A percentile compares a stretch with the other conserved stretches of the same genome.
phyloP scores from a whole-genome alignment of 2,113 vertebrate species.

The Laticauda laticaudata region DNA sequence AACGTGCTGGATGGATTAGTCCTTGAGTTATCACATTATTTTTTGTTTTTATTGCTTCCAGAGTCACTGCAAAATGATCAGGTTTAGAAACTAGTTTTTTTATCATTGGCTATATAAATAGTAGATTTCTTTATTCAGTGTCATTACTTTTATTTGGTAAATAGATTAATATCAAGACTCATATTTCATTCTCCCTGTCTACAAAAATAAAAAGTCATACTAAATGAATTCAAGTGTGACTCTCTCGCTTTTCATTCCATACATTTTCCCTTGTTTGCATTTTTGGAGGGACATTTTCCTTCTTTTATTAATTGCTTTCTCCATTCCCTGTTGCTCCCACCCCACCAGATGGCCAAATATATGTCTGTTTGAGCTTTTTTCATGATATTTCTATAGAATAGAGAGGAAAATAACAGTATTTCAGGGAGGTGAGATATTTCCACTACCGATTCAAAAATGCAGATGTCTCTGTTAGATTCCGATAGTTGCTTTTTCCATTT shows the following conservation, averaged over 20 bases:
- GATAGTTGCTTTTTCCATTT: not conserved
- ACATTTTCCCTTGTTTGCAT: not conserved
- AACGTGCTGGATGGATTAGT: not conserved
- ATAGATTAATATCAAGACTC: not conserved
- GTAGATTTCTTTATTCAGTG: not conserved
- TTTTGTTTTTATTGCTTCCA: not conserved
- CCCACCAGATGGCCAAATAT: not conserved
- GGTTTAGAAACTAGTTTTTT: not conserved
- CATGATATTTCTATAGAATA: not conserved
- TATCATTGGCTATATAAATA: not conserved
- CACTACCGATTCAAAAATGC: not conserved
- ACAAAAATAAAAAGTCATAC: not conserved
- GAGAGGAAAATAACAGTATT: not conserved
- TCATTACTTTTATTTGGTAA: not conserved
- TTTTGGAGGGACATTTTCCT: not conserved
- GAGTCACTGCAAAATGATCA: not conserved
- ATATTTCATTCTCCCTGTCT: not conserved
- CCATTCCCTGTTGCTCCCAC: not conserved
- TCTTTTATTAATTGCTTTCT: not conserved
- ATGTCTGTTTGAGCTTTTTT: not conserved
- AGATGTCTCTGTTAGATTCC: not conserved
- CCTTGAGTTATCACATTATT: not conserved
- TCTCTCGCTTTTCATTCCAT: not conserved
- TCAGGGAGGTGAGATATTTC: not conserved
- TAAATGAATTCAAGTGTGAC: not conserved